Evolutionary conservation across 2,113 vertebrate species (phyloP).

Genomic region (Ascaphus truei): DNA sequence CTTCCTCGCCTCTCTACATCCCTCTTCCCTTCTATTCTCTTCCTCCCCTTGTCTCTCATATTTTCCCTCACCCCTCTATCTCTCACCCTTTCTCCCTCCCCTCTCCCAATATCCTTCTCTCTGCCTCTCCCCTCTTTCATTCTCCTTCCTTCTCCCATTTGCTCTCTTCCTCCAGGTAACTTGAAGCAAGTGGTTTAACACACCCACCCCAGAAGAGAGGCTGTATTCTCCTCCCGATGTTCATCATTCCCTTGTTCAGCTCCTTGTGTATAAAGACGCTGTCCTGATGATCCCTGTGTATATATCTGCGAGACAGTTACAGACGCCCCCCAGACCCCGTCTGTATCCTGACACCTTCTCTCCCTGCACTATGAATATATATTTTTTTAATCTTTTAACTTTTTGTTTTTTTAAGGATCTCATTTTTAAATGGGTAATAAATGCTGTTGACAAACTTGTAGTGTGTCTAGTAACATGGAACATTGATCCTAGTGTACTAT

Average conservation of each 20-base stretch:
- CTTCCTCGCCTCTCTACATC: no score
- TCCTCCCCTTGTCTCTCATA: no score
- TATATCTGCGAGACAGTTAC: background rate
- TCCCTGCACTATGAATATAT: background rate
- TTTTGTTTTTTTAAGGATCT: background rate
- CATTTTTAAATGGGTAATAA: constrained; percentile 12
- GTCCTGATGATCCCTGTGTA: background rate
- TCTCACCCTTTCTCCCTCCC: no score
- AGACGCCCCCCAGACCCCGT: no score
- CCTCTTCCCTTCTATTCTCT: no score
- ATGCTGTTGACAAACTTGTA: background rate
- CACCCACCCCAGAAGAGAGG: background rate
- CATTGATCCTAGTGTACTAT: no score
- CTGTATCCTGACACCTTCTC: background rate
- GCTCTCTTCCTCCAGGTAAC: background rate
- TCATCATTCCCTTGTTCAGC: background rate
- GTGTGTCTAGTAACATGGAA: background rate
- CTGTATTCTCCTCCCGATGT: background rate
- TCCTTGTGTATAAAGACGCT: background rate
- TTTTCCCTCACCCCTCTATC: no score
- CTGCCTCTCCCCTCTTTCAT: no score
- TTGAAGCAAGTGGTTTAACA: constrained; percentile 1
- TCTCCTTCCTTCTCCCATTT: no score
- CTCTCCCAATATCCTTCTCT: no score
- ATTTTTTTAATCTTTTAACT: constrained; percentile 10